Percentiles rank a stretch among this genome's conserved stretches.
Evolutionary conservation across 2,113 vertebrate species (phyloP).

Genomic region (human): DNA sequence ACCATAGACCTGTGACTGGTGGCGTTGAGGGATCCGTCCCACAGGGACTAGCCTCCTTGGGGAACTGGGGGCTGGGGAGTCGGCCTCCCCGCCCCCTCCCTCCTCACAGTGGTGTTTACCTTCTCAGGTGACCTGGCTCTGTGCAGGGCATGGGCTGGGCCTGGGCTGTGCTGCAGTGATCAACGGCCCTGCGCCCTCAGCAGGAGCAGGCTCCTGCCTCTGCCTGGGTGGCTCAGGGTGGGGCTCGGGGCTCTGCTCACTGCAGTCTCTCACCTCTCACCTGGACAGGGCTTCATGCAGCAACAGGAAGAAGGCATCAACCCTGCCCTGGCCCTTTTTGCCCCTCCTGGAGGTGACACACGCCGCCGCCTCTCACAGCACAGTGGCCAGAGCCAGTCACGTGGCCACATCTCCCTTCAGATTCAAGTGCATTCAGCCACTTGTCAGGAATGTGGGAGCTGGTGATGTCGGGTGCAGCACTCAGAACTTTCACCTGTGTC

Average conservation of each 20-base stretch:
- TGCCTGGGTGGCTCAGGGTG: no score
- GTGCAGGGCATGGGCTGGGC: accelerated
- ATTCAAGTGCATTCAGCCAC: no score
- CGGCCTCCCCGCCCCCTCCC: not conserved
- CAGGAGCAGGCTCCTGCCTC: no score
- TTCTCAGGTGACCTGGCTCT: not conserved
- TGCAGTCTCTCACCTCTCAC: not conserved
- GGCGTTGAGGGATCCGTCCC: accelerated
- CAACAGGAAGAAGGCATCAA: not conserved
- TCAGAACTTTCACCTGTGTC: not conserved
- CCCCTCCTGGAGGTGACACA: not conserved
- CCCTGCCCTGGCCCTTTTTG: not conserved
- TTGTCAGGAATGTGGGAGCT: not conserved
- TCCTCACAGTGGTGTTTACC: accelerated
- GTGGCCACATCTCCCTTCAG: not conserved
- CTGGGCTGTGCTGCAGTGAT: accelerated
- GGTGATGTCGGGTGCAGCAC: not conserved
- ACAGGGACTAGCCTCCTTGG: not conserved
- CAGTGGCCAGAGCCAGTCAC: not conserved
- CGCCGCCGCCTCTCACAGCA: accelerated
- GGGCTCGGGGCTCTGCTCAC: no score
- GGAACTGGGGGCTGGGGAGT: not conserved
- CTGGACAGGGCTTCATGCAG: not conserved
- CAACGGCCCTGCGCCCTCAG: accelerated
- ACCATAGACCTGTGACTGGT: not conserved